These are phyloP conservation scores for Maniola hyperantus DNA, from an alignment of 2,888 invertebrate species.

Conservation along the genomic window DNA sequence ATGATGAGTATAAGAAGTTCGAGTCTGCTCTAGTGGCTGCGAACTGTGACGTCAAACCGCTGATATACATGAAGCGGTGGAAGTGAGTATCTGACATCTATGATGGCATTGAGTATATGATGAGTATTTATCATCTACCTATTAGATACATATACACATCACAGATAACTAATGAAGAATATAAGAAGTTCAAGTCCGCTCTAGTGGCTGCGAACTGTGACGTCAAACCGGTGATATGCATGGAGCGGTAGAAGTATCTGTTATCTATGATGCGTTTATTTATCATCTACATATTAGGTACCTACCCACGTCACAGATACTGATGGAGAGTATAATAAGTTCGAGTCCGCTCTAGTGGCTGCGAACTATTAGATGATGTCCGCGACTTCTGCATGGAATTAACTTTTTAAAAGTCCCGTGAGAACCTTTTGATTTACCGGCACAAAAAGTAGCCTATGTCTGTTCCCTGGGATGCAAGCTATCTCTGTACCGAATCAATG, in stretches of 20 bases:
- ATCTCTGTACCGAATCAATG: too few relatives aligned
- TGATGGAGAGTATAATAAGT: constrained; percentile 92
- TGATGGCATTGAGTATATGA: constrained; percentile 1
- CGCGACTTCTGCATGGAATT: too few relatives aligned
- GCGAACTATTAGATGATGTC: constrained; percentile 84
- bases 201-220: constrained; percentile 92
- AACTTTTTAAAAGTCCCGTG: too few relatives aligned
- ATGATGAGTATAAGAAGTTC: constrained; percentile 92
- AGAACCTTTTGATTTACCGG: too few relatives aligned
- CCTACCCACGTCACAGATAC: constrained; percentile 88
- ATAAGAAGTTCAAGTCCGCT: constrained; percentile 91
- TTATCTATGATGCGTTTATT: too few relatives aligned
- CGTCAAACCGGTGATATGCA: constrained; percentile 91
- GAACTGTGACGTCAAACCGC: constrained; percentile 92
- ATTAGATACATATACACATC: constrained; percentile 94
- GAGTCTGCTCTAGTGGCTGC: constrained; percentile 89
- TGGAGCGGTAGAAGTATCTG: constrained; percentile 97
- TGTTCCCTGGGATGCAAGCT: too few relatives aligned
- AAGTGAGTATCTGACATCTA: constrained; percentile 88
- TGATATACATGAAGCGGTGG: constrained; percentile 96
- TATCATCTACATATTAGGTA: too few relatives aligned
- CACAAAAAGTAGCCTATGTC: too few relatives aligned
- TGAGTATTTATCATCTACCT: constrained; percentile 95
- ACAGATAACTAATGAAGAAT: constrained; percentile 90
- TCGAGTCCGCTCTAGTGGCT: constrained; percentile 88